Evolutionary conservation across 2,113 vertebrate species (phyloP).

Genomic region (Aplodontia rufa): DNA sequence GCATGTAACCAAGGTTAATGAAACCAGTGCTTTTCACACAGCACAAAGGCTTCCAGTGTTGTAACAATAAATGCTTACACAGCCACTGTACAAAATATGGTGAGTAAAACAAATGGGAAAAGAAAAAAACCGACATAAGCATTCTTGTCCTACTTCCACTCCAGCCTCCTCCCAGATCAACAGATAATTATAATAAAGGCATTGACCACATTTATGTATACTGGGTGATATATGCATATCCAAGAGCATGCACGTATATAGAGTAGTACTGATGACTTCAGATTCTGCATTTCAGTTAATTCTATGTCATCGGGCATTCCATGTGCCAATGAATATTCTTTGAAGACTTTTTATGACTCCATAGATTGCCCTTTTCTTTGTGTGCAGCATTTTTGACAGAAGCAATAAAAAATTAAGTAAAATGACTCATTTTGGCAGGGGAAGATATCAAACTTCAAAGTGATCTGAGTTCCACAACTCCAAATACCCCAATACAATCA

Average conservation of each 20-base stretch:
- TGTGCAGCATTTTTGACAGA: conserved; percentile 5
- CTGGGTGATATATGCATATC: background rate
- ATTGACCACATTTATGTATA: background rate
- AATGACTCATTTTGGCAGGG: conserved; percentile 3
- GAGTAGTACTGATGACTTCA: background rate
- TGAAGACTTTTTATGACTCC: background rate
- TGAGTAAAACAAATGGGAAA: background rate
- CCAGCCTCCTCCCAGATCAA: background rate
- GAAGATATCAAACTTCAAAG: conserved; percentile 39
- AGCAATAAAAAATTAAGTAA: background rate
- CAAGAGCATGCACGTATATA: background rate
- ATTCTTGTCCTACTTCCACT: background rate
- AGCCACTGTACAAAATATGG: background rate
- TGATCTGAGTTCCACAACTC: background rate
- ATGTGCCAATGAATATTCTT: background rate
- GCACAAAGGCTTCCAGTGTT: background rate
- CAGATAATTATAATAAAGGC: background rate
- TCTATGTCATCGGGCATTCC: background rate
- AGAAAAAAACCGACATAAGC: background rate
- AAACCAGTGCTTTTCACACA: background rate
- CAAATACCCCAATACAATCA: background rate
- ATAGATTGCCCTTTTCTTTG: background rate
- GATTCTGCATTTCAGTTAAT: background rate
- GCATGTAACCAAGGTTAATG: background rate
- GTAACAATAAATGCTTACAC: background rate